These are phyloP conservation scores for Ramazzottius varieornatus DNA, from an alignment of 2,888 invertebrate species.

Conservation along the genomic window DNA sequence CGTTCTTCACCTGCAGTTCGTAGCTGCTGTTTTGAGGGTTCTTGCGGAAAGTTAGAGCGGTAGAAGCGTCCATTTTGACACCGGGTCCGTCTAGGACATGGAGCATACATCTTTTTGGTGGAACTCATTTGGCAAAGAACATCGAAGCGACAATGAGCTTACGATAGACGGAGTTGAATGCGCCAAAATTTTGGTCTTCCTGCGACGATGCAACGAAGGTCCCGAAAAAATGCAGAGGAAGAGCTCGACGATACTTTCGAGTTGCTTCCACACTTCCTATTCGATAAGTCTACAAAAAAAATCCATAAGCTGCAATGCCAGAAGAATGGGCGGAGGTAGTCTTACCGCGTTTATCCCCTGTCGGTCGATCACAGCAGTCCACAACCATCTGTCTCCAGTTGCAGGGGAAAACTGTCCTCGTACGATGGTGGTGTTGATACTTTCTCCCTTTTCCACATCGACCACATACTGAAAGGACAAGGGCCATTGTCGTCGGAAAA, in stretches of 20 bases:
- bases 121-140: no score
- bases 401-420: no score
- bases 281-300: not conserved
- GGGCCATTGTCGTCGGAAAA: no score
- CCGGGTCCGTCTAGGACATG: no score
- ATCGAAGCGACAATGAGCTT: no score
- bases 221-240: not conserved
- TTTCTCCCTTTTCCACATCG: not conserved
- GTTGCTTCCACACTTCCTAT: not conserved
- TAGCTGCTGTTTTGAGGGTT: not conserved
- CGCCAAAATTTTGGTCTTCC: not conserved
- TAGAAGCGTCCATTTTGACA: no score
- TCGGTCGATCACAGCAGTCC: no score
- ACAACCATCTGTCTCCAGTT: no score
- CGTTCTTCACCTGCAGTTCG: not conserved
- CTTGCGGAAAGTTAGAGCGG: not conserved
- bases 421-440: not conserved
- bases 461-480: not conserved
- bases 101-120: no score
- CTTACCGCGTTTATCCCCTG: no score
- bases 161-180: not conserved
- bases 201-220: not conserved
- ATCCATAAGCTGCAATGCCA: no score
- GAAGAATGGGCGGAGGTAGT: no score
- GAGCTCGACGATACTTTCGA: not conserved